Percentiles rank a stretch among this genome's conserved stretches.
phyloP scores from a whole-genome alignment of 2,113 vertebrate genomes.

The Corythaixoides concolor region DNA sequence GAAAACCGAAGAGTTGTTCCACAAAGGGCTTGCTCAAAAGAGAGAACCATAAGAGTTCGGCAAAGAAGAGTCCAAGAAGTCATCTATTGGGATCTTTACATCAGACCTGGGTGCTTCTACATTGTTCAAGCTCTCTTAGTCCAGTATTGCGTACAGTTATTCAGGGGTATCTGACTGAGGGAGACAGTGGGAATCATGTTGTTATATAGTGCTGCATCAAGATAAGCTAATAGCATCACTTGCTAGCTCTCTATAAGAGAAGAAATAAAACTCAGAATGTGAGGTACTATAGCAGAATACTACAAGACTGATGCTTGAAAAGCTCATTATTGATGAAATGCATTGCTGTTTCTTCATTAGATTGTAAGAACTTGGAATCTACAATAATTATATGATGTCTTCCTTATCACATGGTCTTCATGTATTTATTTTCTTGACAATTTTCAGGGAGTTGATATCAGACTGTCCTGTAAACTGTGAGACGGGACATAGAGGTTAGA shows the following conservation, averaged over 20 bases:
- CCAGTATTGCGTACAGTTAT: not conserved
- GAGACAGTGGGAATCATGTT: not conserved
- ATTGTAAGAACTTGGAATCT: not conserved
- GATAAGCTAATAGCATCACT: not conserved
- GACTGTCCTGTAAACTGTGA: not conserved
- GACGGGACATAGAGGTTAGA: not conserved
- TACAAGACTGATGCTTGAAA: not conserved
- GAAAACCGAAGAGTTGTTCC: not conserved
- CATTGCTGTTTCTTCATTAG: not conserved
- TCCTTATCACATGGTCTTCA: not conserved
- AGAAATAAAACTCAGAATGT: not conserved
- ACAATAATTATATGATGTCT: not conserved
- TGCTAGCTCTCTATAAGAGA: rapidly evolving
- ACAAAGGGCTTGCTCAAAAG: not conserved
- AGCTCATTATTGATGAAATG: not conserved
- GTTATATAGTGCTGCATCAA: not conserved
- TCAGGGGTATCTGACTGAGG: not conserved
- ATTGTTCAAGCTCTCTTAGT: not conserved
- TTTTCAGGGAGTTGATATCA: not conserved
- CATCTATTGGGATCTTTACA: not conserved
- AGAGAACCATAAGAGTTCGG: not conserved
- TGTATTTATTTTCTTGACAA: not conserved
- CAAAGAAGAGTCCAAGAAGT: not conserved
- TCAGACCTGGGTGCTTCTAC: not conserved
- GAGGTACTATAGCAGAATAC: not conserved